Evolutionary conservation across 2,797 vertebrate species (phyloP).

Genomic region (Sus cebifrons): DNA sequence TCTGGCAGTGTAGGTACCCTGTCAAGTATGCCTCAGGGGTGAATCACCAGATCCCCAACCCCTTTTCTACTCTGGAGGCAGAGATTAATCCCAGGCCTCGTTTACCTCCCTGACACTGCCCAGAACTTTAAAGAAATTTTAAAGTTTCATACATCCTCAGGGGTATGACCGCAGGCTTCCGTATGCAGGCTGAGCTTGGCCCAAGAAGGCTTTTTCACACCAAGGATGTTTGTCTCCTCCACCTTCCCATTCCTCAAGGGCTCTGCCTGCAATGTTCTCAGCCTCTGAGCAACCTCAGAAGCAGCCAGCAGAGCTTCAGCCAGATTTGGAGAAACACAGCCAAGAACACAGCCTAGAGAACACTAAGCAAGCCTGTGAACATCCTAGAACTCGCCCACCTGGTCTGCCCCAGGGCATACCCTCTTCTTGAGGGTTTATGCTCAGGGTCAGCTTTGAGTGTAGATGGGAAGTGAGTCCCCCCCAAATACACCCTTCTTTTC

Average conservation of each 20-base stretch:
- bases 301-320: neutral
- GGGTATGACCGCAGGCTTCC: fast-evolving
- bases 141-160: neutral
- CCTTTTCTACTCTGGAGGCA: neutral
- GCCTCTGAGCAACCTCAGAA: neutral
- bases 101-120: neutral
- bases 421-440: neutral
- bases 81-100: neutral
- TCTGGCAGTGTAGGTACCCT: neutral
- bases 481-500: neutral
- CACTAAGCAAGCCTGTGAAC: neutral
- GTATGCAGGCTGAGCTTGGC: neutral
- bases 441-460: neutral
- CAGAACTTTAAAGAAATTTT: neutral
- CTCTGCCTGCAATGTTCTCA: neutral
- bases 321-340: neutral
- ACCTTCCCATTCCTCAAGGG: neutral
- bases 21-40: neutral
- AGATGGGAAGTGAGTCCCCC: neutral
- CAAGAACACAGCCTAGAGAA: neutral
- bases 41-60: neutral
- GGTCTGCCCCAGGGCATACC: neutral
- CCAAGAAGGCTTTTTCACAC: neutral
- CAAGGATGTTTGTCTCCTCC: neutral
- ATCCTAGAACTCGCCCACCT: neutral